Evolutionary conservation across 2,113 vertebrate genomes (phyloP).

Genomic region (Elanus axillaris): DNA sequence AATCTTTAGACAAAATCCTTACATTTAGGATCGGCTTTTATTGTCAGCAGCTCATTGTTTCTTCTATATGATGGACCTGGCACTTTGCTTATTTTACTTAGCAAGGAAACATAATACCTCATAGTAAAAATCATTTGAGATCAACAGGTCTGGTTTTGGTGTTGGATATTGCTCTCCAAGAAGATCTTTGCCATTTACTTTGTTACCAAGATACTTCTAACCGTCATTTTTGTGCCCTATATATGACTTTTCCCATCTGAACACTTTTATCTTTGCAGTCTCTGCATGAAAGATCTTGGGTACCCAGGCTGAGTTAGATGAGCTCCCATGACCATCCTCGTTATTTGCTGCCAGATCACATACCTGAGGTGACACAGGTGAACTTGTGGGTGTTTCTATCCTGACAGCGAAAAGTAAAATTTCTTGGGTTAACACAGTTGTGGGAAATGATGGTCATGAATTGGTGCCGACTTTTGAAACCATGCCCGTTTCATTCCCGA

Average conservation of each 20-base stretch:
- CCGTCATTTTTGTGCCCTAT: neutral
- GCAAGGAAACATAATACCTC: neutral
- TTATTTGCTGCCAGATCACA: neutral
- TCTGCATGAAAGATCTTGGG: neutral
- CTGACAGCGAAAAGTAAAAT: neutral
- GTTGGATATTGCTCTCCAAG: neutral
- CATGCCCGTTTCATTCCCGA: neutral
- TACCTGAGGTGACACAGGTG: neutral
- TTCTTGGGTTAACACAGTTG: neutral
- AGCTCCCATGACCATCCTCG: neutral
- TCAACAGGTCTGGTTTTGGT: neutral
- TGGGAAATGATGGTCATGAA: neutral
- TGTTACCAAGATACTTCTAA: neutral
- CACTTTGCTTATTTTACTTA: neutral
- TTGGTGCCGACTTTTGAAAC: neutral
- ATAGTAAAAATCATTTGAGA: neutral
- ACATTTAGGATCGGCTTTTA: neutral
- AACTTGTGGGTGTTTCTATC: neutral
- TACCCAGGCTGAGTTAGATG: neutral
- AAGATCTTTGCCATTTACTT: neutral
- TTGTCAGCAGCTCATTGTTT: neutral
- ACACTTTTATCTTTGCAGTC: neutral
- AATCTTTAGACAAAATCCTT: neutral
- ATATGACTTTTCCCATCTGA: neutral
- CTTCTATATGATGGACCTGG: neutral